Evolutionary conservation across 2,888 invertebrate genomes (phyloP), one percentile per base, ranked within the genome.

Genomic region (Agonopterix alstromeriana): DNA sequence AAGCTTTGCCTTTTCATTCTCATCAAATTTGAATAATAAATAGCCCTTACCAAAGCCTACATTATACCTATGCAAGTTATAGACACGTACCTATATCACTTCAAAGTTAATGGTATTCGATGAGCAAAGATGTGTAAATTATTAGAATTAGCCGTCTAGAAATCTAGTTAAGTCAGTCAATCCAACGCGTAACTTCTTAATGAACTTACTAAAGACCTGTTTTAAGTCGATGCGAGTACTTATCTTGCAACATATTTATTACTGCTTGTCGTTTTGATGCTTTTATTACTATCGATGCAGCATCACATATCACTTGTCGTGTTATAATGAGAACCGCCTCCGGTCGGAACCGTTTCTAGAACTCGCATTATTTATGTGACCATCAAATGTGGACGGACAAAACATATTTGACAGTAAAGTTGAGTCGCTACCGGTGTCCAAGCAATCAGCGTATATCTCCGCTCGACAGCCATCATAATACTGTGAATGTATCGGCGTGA

Each of bases 401-500:
- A 60, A 58, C 54, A 54, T 50, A 51, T 60, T 61, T 58, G 63
- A 65, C 60, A 60, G 53, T 50, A 47, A 47, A 54, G n/a, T 45
- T 50, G 56, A 51, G 48, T 35, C 48, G 56, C 48, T 54, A 47
- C 53, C 48, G 53, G 48, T 51, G 48, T 51, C 47, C 49, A 48
- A 45, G 53, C 48, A 43, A 45, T 53, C 52, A 58, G 54, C 52
- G 54, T 58, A 42, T 57, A 59, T 61, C 60, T 58, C 47, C 17
- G 47, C 38, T 49, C 49, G 48, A 51, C 58, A 51, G 55, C 49
- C 56, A 55, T 60, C 69, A 67, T 62, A 69, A 67, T 65, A 60
- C 57, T 61, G 60, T 56, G 65, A 65, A 64, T 53, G 58, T 58
- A 67, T 66, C 67, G 61, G 66, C 65, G 66, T 68, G 63, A 57